A percentile compares a stretch with the other conserved stretches of the same genome.
Evolutionary conservation across 1,140 invertebrate species (phyloP).

Genomic region (Lepidurus packardi): DNA sequence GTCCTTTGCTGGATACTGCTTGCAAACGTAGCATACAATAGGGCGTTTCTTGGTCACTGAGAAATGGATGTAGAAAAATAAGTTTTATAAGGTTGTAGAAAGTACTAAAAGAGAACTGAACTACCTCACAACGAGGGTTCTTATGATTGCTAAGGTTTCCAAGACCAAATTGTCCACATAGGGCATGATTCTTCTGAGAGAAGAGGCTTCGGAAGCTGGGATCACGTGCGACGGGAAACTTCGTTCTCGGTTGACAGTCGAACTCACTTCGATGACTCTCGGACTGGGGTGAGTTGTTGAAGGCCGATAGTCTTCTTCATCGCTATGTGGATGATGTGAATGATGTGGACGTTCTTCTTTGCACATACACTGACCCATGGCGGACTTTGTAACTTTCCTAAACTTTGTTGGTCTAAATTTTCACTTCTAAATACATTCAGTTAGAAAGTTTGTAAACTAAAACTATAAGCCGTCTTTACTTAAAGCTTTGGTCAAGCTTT

Average conservation of each 20-base stretch:
- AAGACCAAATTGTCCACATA: conserved; percentile 65
- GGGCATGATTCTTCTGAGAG: conserved; percentile 34
- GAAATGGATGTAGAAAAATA: conserved; percentile 39
- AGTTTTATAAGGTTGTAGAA: conserved; percentile 17
- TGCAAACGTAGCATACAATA: conserved; percentile 74
- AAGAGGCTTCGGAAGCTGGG: conserved; percentile 35
- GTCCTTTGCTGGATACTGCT: conserved; percentile 79
- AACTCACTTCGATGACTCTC: not conserved
- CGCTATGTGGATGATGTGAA: conserved; percentile 20
- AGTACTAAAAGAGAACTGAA: conserved; percentile 39
- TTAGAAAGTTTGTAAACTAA: too few species aligned
- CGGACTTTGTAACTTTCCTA: conserved; percentile 5
- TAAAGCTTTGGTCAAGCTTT: too few species aligned
- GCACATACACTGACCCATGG: conserved; percentile 41
- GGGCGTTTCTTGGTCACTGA: conserved; percentile 79
- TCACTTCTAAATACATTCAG: too few species aligned
- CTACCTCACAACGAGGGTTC: conserved; percentile 77
- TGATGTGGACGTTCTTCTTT: conserved; percentile 38
- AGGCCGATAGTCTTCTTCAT: conserved; percentile 26
- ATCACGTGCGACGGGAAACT: conserved; percentile 35
- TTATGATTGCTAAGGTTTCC: conserved; percentile 70
- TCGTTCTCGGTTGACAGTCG: conserved; percentile 31
- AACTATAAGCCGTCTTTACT: too few species aligned
- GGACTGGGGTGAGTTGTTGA: not conserved
- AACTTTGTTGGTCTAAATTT: not conserved